Evolutionary conservation across 2,888 invertebrate genomes (phyloP).

Genomic region (Hemaris fuciformis): DNA sequence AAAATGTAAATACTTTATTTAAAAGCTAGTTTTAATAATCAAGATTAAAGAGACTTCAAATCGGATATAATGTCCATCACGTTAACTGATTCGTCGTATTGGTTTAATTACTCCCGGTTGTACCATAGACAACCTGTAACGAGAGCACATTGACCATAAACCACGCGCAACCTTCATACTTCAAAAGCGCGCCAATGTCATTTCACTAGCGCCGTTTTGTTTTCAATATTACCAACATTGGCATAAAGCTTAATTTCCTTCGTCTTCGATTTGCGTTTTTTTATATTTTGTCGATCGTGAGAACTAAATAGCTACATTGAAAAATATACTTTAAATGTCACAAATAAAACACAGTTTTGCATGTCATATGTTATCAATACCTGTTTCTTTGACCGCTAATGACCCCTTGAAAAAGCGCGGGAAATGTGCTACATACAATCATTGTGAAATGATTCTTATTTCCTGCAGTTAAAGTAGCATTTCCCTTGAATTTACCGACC

Average conservation of each 20-base stretch:
- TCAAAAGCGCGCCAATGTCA: constrained; percentile 30
- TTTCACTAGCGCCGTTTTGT: neutral
- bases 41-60: no score
- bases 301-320: neutral
- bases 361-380: neutral
- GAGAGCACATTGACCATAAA: constrained; percentile 26
- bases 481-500: neutral
- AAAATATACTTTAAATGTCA: neutral
- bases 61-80: neutral
- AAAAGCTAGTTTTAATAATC: no score
- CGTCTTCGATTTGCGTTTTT: neutral
- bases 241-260: neutral
- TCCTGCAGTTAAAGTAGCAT: neutral
- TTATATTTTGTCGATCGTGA: constrained; percentile 8
- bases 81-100: neutral
- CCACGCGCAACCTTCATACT: constrained; percentile 27
- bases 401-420: constrained; percentile 14
- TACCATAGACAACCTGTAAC: constrained; percentile 8
- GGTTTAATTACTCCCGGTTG: neutral
- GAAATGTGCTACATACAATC: neutral
- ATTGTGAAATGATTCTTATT: neutral
- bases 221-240: neutral
- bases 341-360: neutral
- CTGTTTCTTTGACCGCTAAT: constrained; percentile 15
- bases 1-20: no score